Evolutionary conservation across 2,888 invertebrate species (phyloP), one percentile per base, ranked within the genome.

Genomic region (Fragum whitleyi): DNA sequence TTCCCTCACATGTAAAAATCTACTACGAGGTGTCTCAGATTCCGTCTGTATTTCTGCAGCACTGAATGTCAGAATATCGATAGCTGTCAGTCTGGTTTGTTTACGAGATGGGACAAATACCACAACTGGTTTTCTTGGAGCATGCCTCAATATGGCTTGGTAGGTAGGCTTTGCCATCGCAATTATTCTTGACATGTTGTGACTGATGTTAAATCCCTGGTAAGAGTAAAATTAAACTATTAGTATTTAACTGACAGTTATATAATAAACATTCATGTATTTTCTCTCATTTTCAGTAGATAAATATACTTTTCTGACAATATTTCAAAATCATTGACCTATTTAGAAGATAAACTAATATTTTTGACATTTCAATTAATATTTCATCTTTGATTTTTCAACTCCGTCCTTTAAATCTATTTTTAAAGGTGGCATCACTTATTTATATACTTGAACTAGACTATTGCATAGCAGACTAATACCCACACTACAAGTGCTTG

Each of bases 101-200:
- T 98, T 96, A 0, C 98, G 95, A 0, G 97, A 97, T 0, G 94
- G 94, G 7, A 94, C 94, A 87, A 94, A 94, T 55, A 94, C 90
- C 28, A 94, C 90, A 67, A 91, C 92, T 3, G 94, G 93, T 76
- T 93, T 93, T 77, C 90, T 90, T 2, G 90, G 88, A 16, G 91
- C 91, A 78, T 92, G 90, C 32, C 97, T 96, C 1, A 96, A 92
- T 51, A 99, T 97, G 0, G 98, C 96, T 94, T 98, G 98, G 95
- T 99, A 99, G 0, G 98, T 97, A 0, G 99, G 99, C 92, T 99
- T 98, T 0, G 97, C 97, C 99, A 99, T 99, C 0, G 99, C 98
- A 0, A 98, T 97, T 39, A 99, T 96, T 16, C 99, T 96, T 0
- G 99, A 98, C 0, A 97, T 97, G 92, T 98, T 99, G 95, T 99